Evolutionary conservation across 2,113 vertebrate species (phyloP).

Genomic region (Cygnus atratus): DNA sequence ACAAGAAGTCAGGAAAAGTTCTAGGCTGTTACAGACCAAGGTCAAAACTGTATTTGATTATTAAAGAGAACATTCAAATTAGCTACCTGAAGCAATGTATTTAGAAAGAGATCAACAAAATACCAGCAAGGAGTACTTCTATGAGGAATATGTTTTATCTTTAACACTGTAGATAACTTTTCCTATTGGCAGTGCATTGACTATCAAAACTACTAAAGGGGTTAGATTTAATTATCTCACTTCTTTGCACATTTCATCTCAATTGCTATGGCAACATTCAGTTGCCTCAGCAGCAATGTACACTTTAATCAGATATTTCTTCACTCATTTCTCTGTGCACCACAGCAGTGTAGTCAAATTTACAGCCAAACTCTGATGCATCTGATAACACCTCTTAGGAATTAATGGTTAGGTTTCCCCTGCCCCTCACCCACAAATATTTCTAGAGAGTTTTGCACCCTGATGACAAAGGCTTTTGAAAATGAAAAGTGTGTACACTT

Average conservation of each 20-base stretch:
- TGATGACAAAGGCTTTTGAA: slow-evolving; percentile 19
- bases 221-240: slow-evolving; percentile 91
- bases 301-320: slow-evolving; percentile 83
- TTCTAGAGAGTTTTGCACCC: slow-evolving; percentile 54
- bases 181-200: slow-evolving; percentile 77
- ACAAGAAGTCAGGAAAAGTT: slow-evolving; percentile 67
- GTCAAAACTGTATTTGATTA: slow-evolving; percentile 79
- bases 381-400: slow-evolving; percentile 67
- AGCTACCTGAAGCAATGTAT: slow-evolving; percentile 73
- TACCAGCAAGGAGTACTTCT: slow-evolving; percentile 75
- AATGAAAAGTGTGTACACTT: slow-evolving; percentile 8
- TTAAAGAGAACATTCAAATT: slow-evolving; percentile 79
- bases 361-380: slow-evolving; percentile 73
- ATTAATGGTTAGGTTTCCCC: slow-evolving; percentile 61
- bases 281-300: slow-evolving; percentile 82
- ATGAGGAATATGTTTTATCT: slow-evolving; percentile 80
- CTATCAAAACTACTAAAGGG: slow-evolving; percentile 88
- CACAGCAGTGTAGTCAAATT: slow-evolving; percentile 77
- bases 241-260: slow-evolving; percentile 88
- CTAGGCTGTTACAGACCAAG: slow-evolving; percentile 72
- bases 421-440: slow-evolving; percentile 53
- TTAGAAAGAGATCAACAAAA: slow-evolving; percentile 73
- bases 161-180: slow-evolving; percentile 82
- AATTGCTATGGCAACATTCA: slow-evolving; percentile 92
- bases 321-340: slow-evolving; percentile 75